Evolutionary conservation across 2,888 invertebrate species (phyloP), one percentile per base, ranked within the genome.

Genomic region (Palloptera scutellata): DNA sequence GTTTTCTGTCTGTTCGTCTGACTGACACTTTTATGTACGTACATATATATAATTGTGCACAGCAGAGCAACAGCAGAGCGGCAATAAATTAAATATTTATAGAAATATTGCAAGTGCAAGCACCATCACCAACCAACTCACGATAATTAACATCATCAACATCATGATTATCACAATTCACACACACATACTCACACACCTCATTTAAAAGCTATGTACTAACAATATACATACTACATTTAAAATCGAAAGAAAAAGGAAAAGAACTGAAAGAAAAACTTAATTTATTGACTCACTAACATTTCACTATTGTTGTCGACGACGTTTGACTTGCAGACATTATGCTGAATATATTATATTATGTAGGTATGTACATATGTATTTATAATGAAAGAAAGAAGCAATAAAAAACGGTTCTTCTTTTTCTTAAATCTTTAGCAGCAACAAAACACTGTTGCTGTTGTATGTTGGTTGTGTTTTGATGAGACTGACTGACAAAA

Each of bases 21-120:
- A 4, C 30, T 30, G 30, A 30, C 30, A 30, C 30, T 30, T 30
- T 30, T 30, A 6, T 30, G 30, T n/a, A n/a, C n/a, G n/a, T n/a
- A n/a, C n/a, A n/a, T n/a, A n/a, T n/a, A 61, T 58, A 55, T 51
- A 41, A 40, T 51, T 61, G 19, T 60, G 9, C 41, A 66, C 61
- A 52, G 58, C 61, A 62, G 55, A 58, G n/a, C 61, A 65, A 57
- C 43, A 54, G 15, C 40, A 45, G 42, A 54, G 15, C 40, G 40
- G 42, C 66, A 66, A 69, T 69, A 64, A 58, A 58, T 58, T 15
- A 54, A 19, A 59, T 15, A 45, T 59, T 43, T 45, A 45, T 17
- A 17, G 19, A 15, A 42, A 17, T 6, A 55, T 9, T 20, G 13
- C 19, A 17, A 55, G 40, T n/a, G 11, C 12, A 17, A 54, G 55